These are phyloP conservation scores for Rhorus exstirpatorius DNA, from an alignment of 2,888 invertebrate genomes.

Conservation along the genomic window DNA sequence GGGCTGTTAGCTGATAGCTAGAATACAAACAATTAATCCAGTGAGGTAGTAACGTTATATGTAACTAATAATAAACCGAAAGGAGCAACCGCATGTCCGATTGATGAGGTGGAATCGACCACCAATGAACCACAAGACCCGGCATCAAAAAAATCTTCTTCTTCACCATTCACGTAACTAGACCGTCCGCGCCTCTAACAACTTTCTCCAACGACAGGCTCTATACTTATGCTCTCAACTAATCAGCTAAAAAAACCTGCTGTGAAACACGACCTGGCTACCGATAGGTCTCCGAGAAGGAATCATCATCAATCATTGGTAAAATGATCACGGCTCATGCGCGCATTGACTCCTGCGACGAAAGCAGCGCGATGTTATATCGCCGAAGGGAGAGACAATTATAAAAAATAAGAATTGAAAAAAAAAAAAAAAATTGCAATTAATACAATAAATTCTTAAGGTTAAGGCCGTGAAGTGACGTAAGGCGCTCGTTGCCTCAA, in stretches of 20 bases:
- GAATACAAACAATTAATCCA: background rate
- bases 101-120: slow-evolving; percentile 38
- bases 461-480: slow-evolving; percentile 57
- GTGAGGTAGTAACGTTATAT: slow-evolving; percentile 4
- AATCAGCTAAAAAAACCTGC: slow-evolving; percentile 16
- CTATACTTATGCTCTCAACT: slow-evolving; percentile 47
- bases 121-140: background rate
- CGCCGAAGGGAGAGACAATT: background rate
- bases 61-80: slow-evolving; percentile 54
- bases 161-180: slow-evolving; percentile 51
- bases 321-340: slow-evolving; percentile 33
- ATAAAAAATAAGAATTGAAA: slow-evolving; percentile 25
- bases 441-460: slow-evolving; percentile 59
- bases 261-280: background rate
- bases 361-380: slow-evolving; percentile 8
- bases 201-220: slow-evolving; percentile 49
- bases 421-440: slow-evolving; percentile 44
- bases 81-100: too few species aligned
- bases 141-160: slow-evolving; percentile 51
- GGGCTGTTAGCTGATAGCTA: slow-evolving; percentile 34
- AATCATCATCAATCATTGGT: slow-evolving; percentile 47
- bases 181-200: slow-evolving; percentile 54
- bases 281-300: slow-evolving; percentile 25
- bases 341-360: background rate
- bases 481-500: slow-evolving; percentile 60